A percentile compares a stretch with the other conserved stretches of the same genome.
These are phyloP conservation scores for Eupleurogrammus muticus DNA, from an alignment of 2,797 vertebrate genomes.

Conservation along the genomic window DNA sequence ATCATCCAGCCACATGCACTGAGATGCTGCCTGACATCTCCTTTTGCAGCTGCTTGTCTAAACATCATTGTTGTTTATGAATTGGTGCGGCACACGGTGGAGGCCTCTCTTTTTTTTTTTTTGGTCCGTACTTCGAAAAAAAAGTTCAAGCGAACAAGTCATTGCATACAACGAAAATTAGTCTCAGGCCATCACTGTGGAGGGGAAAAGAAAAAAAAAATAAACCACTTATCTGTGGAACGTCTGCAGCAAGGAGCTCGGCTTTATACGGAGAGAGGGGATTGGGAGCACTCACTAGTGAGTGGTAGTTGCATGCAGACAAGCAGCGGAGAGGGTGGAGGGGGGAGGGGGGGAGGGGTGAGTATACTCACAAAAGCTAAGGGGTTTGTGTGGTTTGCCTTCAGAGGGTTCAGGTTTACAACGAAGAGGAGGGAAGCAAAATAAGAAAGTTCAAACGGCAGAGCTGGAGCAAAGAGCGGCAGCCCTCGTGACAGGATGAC, in stretches of 20 bases:
- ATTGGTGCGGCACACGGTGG: constrained; percentile 27
- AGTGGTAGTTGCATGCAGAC: constrained; percentile 70
- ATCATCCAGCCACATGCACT: constrained; percentile 68
- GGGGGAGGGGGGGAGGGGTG: constrained; percentile 63
- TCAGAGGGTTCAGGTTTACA: constrained; percentile 72
- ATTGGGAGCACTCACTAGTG: constrained; percentile 70
- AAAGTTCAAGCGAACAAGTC: constrained; percentile 55
- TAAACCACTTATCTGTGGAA: constrained; percentile 74
- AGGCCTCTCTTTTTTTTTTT: constrained; percentile 32
- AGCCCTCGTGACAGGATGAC: constrained; percentile 31
- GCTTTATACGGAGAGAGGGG: constrained; percentile 71
- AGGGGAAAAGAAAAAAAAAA: constrained; percentile 33
- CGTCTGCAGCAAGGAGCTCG: constrained; percentile 69
- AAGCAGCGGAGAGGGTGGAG: constrained; percentile 61
- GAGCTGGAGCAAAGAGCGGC: constrained; percentile 30
- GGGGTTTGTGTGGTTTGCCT: constrained; percentile 53
- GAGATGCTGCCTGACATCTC: constrained; percentile 66
- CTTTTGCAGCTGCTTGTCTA: constrained; percentile 55
- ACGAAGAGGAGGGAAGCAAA: constrained; percentile 53
- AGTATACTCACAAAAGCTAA: constrained; percentile 59
- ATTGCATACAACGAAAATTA: constrained; percentile 67
- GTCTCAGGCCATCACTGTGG: constrained; percentile 62
- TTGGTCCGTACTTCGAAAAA: constrained; percentile 38
- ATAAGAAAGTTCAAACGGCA: constrained; percentile 56
- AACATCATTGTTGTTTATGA: constrained; percentile 53